Conservation (phyloP, 2,797 vertebrate species). For the Sciurus carolinensis region DNA sequence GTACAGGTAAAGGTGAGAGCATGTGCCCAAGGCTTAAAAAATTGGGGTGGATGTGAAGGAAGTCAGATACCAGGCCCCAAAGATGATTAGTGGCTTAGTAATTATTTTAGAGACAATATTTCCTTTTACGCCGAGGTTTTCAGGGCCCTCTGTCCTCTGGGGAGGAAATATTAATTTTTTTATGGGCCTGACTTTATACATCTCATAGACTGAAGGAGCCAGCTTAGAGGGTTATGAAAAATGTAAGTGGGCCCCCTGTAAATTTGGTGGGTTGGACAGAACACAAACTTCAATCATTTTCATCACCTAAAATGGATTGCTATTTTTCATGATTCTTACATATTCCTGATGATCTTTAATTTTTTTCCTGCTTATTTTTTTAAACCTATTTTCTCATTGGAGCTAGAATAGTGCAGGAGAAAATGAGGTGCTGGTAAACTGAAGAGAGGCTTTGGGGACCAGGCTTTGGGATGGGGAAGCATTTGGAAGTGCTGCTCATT, state of each 20-base stretch:
- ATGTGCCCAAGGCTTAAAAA: neutral
- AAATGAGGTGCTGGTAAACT: neutral
- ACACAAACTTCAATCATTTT: neutral
- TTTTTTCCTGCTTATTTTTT: neutral
- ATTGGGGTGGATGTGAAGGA: neutral
- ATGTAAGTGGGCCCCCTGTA: neutral
- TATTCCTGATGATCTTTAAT: neutral
- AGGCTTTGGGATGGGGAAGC: too few relatives aligned
- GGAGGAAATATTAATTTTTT: conserved; percentile 47
- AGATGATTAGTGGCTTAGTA: conserved; percentile 59
- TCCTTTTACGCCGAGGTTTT: conserved; percentile 48
- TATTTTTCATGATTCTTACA: neutral
- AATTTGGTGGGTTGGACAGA: neutral
- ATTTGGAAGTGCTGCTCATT: neutral
- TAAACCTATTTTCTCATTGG: neutral
- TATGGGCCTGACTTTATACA: neutral
- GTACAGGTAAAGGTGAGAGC: neutral
- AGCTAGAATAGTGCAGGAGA: neutral
- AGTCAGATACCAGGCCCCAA: neutral
- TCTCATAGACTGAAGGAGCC: conserved; percentile 44
- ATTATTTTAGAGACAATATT: conserved; percentile 36
- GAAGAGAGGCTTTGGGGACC: neutral
- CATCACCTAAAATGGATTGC: neutral
- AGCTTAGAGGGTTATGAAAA: neutral
- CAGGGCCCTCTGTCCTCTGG: conserved; percentile 33